These are phyloP conservation scores for Tyria jacobaeae DNA, from an alignment of 2,888 invertebrate genomes.

Conservation along the genomic window DNA sequence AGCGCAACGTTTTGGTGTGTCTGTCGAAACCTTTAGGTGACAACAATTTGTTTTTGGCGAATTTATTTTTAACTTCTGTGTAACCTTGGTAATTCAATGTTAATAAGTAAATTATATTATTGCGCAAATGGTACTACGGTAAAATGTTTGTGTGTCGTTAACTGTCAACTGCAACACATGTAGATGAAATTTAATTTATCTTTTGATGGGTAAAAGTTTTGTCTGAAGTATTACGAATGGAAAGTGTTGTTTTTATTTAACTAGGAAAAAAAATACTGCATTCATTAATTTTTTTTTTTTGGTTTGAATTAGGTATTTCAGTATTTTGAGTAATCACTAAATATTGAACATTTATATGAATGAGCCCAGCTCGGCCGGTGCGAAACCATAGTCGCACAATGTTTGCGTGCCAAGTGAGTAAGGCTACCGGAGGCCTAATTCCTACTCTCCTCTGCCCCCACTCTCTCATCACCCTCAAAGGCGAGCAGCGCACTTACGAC, in stretches of 20 bases:
- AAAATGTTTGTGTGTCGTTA: not conserved
- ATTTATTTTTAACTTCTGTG: not conserved
- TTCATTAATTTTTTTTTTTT: too few species aligned
- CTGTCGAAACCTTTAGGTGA: not conserved
- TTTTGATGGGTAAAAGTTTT: not conserved
- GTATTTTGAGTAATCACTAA: too few species aligned
- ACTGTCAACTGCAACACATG: not conserved
- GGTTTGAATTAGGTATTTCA: too few species aligned
- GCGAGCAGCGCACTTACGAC: too few species aligned
- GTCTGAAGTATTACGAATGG: not conserved
- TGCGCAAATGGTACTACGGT: not conserved
- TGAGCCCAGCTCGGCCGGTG: too few species aligned
- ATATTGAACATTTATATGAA: too few species aligned
- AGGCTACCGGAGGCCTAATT: too few species aligned
- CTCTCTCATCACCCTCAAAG: too few species aligned
- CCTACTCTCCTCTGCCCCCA: too few species aligned
- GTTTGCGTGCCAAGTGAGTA: too few species aligned
- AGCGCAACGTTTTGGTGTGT: not conserved
- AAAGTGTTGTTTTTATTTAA: not conserved
- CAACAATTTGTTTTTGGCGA: not conserved
- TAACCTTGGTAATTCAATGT: conserved; percentile 13
- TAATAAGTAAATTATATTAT: conserved; percentile 10
- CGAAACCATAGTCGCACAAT: too few species aligned
- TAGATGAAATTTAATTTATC: not conserved
- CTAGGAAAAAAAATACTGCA: too few species aligned